Conservation (phyloP, 2,888 invertebrate species). For the Ectemnius continuus region DNA sequence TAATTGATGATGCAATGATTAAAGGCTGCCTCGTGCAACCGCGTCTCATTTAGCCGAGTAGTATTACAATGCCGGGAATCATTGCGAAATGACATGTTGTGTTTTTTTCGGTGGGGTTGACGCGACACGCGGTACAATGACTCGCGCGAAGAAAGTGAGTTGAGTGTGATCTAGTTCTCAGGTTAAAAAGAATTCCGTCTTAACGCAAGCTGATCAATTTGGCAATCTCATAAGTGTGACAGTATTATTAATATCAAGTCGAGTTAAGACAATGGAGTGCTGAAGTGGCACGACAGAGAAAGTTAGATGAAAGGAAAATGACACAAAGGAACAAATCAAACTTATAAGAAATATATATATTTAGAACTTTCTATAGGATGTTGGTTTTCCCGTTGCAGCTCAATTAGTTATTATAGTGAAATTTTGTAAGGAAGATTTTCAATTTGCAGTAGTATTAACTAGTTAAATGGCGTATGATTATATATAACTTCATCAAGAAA, state of each 20-base stretch:
- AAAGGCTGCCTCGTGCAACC: constrained; percentile 37
- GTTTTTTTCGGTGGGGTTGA: constrained; percentile 27
- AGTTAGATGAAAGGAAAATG: constrained; percentile 12
- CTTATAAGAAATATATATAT: too few relatives aligned
- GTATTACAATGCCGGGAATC: constrained; percentile 32
- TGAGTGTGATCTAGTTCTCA: constrained; percentile 15
- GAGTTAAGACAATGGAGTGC: too few relatives aligned
- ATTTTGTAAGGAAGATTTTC: too few relatives aligned
- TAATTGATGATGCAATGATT: constrained; percentile 52
- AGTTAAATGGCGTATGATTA: too few relatives aligned
- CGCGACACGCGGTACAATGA: constrained; percentile 26
- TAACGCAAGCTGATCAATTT: not conserved
- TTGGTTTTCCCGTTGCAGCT: too few relatives aligned
- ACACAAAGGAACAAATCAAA: not conserved
- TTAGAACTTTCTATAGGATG: too few relatives aligned
- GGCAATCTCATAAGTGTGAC: not conserved
- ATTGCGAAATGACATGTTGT: constrained; percentile 51
- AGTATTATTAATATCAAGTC: not conserved
- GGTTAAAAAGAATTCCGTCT: not conserved
- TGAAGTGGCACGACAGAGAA: too few relatives aligned
- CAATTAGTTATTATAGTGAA: too few relatives aligned
- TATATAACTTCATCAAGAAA: constrained; percentile 24
- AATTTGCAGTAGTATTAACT: too few relatives aligned
- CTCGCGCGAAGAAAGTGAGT: constrained; percentile 2
- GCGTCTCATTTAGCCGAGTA: constrained; percentile 35